Percentiles rank a stretch among this genome's conserved stretches.
These are phyloP conservation scores for Manacus vitellinus DNA, from an alignment of 2,113 vertebrate genomes.

Conservation along the genomic window DNA sequence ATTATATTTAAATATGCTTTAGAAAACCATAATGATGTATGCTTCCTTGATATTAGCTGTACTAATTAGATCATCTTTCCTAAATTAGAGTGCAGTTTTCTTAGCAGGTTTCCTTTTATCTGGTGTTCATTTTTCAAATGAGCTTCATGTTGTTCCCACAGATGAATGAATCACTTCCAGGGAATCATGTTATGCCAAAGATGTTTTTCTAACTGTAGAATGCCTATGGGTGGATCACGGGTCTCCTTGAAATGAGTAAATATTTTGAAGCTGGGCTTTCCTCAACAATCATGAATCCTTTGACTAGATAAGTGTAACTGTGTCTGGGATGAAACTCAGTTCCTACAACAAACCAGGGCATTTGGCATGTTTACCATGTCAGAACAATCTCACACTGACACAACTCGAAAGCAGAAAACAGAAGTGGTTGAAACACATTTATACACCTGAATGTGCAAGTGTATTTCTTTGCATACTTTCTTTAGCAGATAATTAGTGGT, in stretches of 20 bases:
- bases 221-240: neutral
- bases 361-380: neutral
- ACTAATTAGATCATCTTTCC: conserved; percentile 65
- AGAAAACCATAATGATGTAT: conserved; percentile 56
- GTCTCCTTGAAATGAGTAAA: neutral
- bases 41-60: conserved; percentile 65
- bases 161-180: conserved; percentile 59
- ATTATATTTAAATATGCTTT: conserved; percentile 64
- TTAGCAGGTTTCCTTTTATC: conserved; percentile 69
- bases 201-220: neutral
- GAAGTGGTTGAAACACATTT: neutral
- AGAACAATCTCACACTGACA: neutral
- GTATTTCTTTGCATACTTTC: neutral
- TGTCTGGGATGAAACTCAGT: neutral
- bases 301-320: neutral
- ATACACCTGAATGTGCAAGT: neutral
- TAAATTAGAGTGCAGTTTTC: conserved; percentile 65
- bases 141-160: conserved; percentile 29
- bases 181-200: conserved; percentile 16
- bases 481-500: neutral
- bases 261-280: neutral
- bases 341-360: neutral
- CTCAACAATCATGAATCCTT: neutral
- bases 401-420: neutral
- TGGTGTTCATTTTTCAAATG: conserved; percentile 53